These are phyloP conservation scores for Petrocephalus microphthalmus DNA, from an alignment of 2,113 vertebrate species.

Conservation along the genomic window DNA sequence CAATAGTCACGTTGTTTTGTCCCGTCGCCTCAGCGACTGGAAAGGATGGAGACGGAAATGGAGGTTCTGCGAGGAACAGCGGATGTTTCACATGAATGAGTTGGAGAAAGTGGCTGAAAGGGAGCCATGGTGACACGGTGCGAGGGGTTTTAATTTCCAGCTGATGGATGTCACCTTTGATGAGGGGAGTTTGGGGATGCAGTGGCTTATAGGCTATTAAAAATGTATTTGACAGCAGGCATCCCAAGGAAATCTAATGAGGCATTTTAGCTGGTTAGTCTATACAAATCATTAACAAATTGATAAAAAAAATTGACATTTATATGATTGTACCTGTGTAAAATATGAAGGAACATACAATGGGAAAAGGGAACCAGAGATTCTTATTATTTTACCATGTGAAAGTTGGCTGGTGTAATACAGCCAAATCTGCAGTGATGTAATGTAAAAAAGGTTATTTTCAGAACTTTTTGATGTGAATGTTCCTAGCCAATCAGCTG, in stretches of 20 bases:
- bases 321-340: constrained; percentile 16
- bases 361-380: constrained; percentile 44
- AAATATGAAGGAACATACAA: constrained; percentile 50
- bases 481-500: constrained; percentile 50
- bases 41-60: background rate
- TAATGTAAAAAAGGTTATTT: constrained; percentile 27
- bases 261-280: constrained; percentile 48
- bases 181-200: constrained; percentile 45
- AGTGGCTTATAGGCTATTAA: constrained; percentile 60
- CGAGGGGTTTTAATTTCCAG: constrained; percentile 41
- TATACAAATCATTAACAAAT: constrained; percentile 60
- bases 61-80: background rate
- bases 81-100: constrained; percentile 17
- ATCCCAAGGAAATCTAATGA: constrained; percentile 48
- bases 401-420: background rate
- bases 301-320: constrained; percentile 43
- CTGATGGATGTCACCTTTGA: constrained; percentile 50
- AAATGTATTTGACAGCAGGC: constrained; percentile 61
- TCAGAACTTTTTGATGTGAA: constrained; percentile 36
- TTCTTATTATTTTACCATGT: constrained; percentile 27
- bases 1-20: constrained; percentile 2
- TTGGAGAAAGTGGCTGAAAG: background rate
- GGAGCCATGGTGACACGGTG: constrained; percentile 30
- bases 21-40: background rate
- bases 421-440: background rate